Conservation (phyloP, 2,888 invertebrate genomes). For the Drosophila greeni region DNA sequence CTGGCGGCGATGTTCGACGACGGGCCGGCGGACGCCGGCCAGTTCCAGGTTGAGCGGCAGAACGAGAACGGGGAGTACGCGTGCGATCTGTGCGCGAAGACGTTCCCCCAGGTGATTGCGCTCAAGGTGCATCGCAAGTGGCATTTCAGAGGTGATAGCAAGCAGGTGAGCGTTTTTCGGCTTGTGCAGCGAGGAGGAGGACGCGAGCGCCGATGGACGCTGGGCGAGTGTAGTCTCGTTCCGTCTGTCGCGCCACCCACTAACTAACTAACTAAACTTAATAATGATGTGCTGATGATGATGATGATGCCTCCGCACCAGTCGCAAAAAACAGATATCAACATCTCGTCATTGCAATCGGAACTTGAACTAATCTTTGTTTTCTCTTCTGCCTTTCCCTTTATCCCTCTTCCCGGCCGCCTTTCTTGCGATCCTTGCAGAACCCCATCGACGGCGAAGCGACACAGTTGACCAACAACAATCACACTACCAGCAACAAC, state of each 20-base stretch:
- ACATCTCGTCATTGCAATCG: conserved; percentile 33
- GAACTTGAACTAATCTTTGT: conserved; percentile 41
- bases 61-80: conserved; percentile 79
- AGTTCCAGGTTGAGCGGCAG: conserved; percentile 76
- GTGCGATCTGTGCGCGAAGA: conserved; percentile 79
- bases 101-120: conserved; percentile 78
- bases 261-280: conserved; percentile 4
- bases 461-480: conserved; percentile 59
- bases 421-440: conserved; percentile 29
- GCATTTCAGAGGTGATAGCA: conserved; percentile 80
- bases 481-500: conserved; percentile 59
- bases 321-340: conserved; percentile 73
- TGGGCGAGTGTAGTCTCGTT: background rate
- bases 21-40: conserved; percentile 77
- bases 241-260: conserved; percentile 23
- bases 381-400: conserved; percentile 9
- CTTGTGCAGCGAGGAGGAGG: conserved; percentile 76
- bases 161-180: conserved; percentile 78
- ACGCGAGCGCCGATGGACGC: conserved; percentile 13
- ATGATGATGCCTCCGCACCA: conserved; percentile 75
- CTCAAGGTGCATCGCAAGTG: conserved; percentile 79
- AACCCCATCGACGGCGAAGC: conserved; percentile 65
- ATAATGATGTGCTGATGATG: conserved; percentile 34
- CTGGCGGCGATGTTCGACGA: conserved; percentile 79
- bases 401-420: background rate